Percentiles rank a stretch among this genome's conserved stretches.
These are phyloP conservation scores for Scaptomyza pallida DNA, from an alignment of 1,140 invertebrate genomes.

Conservation along the genomic window DNA sequence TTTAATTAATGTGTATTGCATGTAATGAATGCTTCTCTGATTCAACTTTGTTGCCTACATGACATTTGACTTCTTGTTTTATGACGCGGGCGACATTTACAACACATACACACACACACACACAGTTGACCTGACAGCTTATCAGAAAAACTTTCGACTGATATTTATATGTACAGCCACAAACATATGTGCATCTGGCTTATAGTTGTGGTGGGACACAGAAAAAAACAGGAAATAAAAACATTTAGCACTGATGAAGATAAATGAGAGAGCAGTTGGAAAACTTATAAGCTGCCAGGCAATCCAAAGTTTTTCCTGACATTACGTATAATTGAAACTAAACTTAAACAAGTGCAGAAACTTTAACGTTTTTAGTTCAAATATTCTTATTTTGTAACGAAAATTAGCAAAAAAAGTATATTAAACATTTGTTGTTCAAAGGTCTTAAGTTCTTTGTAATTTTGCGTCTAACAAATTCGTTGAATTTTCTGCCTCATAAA, in stretches of 20 bases:
- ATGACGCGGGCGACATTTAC: conserved; percentile 5
- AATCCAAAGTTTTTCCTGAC: background rate
- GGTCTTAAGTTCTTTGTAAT: background rate
- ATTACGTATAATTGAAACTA: background rate
- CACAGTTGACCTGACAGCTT: conserved; percentile 11
- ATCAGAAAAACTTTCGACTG: conserved; percentile 12
- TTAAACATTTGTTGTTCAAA: too few species aligned
- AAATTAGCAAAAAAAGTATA: too few species aligned
- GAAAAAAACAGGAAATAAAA: background rate
- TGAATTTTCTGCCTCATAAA: background rate
- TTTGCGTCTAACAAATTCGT: background rate
- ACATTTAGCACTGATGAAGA: conserved; percentile 16
- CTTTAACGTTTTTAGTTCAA: too few species aligned
- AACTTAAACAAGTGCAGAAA: too few species aligned
- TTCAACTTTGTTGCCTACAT: conserved; percentile 31
- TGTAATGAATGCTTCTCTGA: conserved; percentile 54
- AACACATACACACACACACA: background rate
- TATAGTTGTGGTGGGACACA: background rate
- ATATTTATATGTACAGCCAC: background rate
- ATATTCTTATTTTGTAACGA: too few species aligned
- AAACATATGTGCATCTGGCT: background rate
- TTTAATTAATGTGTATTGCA: conserved; percentile 72
- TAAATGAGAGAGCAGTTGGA: background rate
- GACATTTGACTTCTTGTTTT: conserved; percentile 58
- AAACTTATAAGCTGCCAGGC: background rate